phyloP scores from a whole-genome alignment of 2,113 vertebrate species.

The Melierax canorus region DNA sequence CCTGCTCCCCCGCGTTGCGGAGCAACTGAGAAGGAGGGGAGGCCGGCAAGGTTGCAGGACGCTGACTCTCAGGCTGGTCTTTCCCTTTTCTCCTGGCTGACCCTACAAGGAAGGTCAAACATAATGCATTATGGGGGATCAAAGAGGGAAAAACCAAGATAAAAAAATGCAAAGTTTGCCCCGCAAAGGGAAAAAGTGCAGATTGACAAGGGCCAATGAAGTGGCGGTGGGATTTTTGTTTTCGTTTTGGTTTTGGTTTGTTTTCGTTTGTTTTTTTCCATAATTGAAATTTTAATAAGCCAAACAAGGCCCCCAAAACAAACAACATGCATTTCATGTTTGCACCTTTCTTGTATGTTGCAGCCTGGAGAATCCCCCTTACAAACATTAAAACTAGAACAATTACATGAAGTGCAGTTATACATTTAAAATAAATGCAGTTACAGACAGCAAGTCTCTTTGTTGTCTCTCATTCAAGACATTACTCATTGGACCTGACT shows the following conservation, averaged over 20 bases:
- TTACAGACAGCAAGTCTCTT: constrained; percentile 63
- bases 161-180: constrained; percentile 83
- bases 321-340: constrained; percentile 99
- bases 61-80: constrained; percentile 89
- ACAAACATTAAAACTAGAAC: constrained; percentile 73
- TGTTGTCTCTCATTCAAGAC: constrained; percentile 46
- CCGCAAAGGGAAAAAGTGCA: constrained; percentile 80
- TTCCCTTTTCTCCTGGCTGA: constrained; percentile 97
- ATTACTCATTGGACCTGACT: constrained; percentile 63
- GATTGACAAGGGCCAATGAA: constrained; percentile 80
- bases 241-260: constrained; percentile 39
- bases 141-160: constrained; percentile 85
- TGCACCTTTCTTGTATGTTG: constrained; percentile 99
- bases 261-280: constrained; percentile 39
- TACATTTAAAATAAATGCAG: constrained; percentile 61
- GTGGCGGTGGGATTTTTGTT: constrained; percentile 64
- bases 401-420: constrained; percentile 70
- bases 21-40: constrained; percentile 88
- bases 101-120: constrained; percentile 99
- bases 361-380: constrained; percentile 90
- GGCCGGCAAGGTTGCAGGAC: constrained; percentile 85
- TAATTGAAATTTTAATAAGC: constrained; percentile 76
- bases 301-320: constrained; percentile 89
- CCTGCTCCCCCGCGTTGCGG: constrained; percentile 84
- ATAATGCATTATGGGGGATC: constrained; percentile 99